phyloP scores from a whole-genome alignment of 2,113 vertebrate species.

The Pachycephala philippinensis region DNA sequence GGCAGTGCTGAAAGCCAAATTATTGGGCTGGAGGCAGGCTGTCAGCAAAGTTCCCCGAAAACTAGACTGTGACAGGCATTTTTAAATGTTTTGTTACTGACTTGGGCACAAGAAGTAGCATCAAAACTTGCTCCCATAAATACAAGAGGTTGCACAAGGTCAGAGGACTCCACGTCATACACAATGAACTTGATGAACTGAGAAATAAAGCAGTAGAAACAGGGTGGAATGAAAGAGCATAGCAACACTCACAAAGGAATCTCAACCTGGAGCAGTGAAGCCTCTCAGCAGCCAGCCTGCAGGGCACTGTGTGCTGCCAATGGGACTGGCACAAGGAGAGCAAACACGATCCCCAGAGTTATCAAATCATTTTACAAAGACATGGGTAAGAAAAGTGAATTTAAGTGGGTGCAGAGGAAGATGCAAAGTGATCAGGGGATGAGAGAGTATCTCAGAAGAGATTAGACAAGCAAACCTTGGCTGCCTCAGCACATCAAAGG shows the following conservation, averaged over 20 bases:
- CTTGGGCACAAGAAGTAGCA: background rate
- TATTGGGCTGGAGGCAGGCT: background rate
- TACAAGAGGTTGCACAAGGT: background rate
- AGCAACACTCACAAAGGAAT: background rate
- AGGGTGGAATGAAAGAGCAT: background rate
- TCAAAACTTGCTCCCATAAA: background rate
- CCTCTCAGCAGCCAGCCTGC: background rate
- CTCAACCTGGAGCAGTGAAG: background rate
- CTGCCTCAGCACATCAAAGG: background rate
- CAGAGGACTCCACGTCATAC: background rate
- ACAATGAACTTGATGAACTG: background rate
- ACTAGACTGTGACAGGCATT: background rate
- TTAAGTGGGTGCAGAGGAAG: background rate
- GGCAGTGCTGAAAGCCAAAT: background rate
- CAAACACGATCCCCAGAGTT: accelerated
- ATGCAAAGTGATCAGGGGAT: accelerated
- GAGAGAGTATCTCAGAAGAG: background rate
- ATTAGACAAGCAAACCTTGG: background rate
- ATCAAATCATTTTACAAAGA: background rate
- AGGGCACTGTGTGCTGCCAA: background rate
- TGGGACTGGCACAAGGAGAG: background rate
- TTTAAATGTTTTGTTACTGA: background rate
- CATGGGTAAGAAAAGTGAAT: background rate
- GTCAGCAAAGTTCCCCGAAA: background rate
- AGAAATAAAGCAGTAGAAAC: background rate